Conservation (phyloP, 1,140 invertebrate genomes). For the Trinorchestia longiramus region DNA sequence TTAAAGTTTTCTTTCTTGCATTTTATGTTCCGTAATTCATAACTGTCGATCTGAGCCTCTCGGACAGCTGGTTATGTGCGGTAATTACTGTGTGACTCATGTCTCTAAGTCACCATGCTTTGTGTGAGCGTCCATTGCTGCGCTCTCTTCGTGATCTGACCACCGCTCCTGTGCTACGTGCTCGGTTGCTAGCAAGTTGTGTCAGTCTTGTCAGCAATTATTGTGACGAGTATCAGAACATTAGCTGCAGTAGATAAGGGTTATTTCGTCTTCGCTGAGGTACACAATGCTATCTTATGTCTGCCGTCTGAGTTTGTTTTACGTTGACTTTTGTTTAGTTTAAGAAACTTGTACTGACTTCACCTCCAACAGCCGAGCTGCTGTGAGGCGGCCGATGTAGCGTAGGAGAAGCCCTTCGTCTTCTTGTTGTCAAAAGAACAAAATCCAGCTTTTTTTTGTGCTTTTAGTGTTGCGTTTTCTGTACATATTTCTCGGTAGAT, state of each 20-base stretch:
- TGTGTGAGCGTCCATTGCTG: background rate
- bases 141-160: background rate
- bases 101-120: background rate
- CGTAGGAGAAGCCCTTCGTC: background rate
- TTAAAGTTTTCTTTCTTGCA: background rate
- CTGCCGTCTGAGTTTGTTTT: background rate
- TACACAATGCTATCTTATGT: background rate
- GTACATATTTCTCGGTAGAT: conserved; percentile 38
- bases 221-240: background rate
- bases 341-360: background rate
- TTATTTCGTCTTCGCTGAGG: background rate
- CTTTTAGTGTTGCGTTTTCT: conserved; percentile 7
- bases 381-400: background rate
- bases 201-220: background rate
- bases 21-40: background rate
- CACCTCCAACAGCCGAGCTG: background rate
- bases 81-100: background rate
- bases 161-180: background rate
- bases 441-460: background rate
- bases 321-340: background rate
- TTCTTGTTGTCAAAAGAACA: background rate
- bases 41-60: background rate
- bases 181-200: background rate
- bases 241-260: background rate
- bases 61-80: background rate